phyloP scores from a whole-genome alignment of 2,888 invertebrate species.

The Hirtodrosophila histrioides region DNA sequence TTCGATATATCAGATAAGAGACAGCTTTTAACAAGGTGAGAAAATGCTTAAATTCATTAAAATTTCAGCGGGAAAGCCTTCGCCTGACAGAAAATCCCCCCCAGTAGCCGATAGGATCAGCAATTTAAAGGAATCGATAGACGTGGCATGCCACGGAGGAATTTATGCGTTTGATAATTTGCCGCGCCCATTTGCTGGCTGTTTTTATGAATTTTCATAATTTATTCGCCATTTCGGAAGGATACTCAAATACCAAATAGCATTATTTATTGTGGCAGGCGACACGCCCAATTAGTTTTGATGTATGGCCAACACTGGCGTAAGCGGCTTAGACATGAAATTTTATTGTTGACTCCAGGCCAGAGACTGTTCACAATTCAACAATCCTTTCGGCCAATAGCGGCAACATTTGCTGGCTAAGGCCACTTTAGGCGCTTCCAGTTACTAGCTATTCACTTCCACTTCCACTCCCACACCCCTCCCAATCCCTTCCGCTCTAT shows the following conservation, averaged over 20 bases:
- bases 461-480: no score
- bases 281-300: conserved; percentile 70
- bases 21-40: not conserved
- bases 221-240: conserved; percentile 38
- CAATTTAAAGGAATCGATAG: conserved; percentile 32
- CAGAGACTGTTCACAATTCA: not conserved
- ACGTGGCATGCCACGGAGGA: conserved; percentile 21
- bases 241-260: conserved; percentile 44
- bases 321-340: conserved; percentile 54
- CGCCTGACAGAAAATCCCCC: no score
- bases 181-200: conserved; percentile 21
- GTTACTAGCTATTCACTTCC: not conserved
- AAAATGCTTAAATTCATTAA: not conserved
- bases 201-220: conserved; percentile 27
- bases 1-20: no score
- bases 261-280: conserved; percentile 48
- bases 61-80: not conserved
- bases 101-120: conserved; percentile 1
- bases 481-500: not conserved
- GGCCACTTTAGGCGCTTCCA: not conserved
- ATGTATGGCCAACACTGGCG: conserved; percentile 36
- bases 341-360: conserved; percentile 48
- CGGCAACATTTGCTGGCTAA: not conserved
- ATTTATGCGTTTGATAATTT: conserved; percentile 28
- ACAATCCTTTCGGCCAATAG: conserved; percentile 35